A percentile compares a stretch with the other conserved stretches of the same genome.
Conservation (phyloP, 1,140 invertebrate genomes). For the honey bee (Apis mellifera) region Amel_HAv3.1 CM009933.2:4608001-4608500, state of each 20-base stretch:
- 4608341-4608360: background rate
- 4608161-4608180: background rate
- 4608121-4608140: background rate
- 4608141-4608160: background rate
- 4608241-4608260: constrained; percentile 40
- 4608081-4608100: background rate
- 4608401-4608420: background rate
- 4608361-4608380: constrained; percentile 10
- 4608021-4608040: background rate
- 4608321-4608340: constrained; percentile 6
- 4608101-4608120: background rate
- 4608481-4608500: too few species aligned
- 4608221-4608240: constrained; percentile 2
- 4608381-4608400: background rate
- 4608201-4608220: constrained; percentile 7
- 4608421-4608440: background rate
- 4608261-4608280: constrained; percentile 4
- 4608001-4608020: background rate
- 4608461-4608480: background rate
- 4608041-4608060: background rate
- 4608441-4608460: background rate
- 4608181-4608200: background rate
- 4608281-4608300: background rate
- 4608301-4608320: constrained; percentile 40
- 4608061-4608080: background rate